A percentile compares a stretch with the other conserved stretches of the same genome.
Evolutionary conservation across 2,888 invertebrate species (phyloP).

Genomic region (Panorpa germanica): DNA sequence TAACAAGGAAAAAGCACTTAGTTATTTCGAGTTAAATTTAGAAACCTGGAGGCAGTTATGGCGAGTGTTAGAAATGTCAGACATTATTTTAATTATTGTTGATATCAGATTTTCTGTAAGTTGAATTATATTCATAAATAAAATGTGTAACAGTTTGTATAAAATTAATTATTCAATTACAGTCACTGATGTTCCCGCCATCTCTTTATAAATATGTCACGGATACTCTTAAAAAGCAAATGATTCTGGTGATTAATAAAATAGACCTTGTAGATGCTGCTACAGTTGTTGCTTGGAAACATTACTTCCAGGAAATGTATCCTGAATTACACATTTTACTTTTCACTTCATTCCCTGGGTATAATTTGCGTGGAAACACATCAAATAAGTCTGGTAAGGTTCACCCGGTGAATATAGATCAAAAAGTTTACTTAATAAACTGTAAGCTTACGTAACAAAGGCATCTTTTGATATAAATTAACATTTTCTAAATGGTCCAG

Average conservation of each 20-base stretch:
- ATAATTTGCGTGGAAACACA: slow-evolving; percentile 41
- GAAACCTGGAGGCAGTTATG: slow-evolving; percentile 95
- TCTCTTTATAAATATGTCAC: slow-evolving; percentile 66
- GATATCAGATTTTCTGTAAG: slow-evolving; percentile 73
- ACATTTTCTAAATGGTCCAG: too few relatives aligned
- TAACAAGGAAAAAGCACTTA: slow-evolving; percentile 41
- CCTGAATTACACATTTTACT: slow-evolving; percentile 56
- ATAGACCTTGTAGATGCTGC: slow-evolving; percentile 70
- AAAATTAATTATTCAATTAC: slow-evolving; percentile 15
- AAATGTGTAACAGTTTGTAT: slow-evolving; percentile 1
- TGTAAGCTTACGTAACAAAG: too few relatives aligned
- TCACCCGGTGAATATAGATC: too few relatives aligned
- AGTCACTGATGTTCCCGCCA: slow-evolving; percentile 77
- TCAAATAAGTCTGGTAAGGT: slow-evolving; percentile 31
- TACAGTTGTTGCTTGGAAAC: slow-evolving; percentile 72
- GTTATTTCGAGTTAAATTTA: slow-evolving; percentile 82
- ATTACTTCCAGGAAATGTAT: slow-evolving; percentile 51
- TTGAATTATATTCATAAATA: slow-evolving; percentile 12
- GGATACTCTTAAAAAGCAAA: slow-evolving; percentile 53
- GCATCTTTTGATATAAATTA: too few relatives aligned
- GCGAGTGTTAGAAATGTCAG: slow-evolving; percentile 89
- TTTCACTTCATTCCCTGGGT: slow-evolving; percentile 68
- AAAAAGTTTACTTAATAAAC: too few relatives aligned
- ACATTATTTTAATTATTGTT: slow-evolving; percentile 69
- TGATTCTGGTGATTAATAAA: slow-evolving; percentile 83